These are phyloP conservation scores for Buceros bicornis DNA, from an alignment of 2,797 vertebrate genomes.

Conservation along the genomic window DNA sequence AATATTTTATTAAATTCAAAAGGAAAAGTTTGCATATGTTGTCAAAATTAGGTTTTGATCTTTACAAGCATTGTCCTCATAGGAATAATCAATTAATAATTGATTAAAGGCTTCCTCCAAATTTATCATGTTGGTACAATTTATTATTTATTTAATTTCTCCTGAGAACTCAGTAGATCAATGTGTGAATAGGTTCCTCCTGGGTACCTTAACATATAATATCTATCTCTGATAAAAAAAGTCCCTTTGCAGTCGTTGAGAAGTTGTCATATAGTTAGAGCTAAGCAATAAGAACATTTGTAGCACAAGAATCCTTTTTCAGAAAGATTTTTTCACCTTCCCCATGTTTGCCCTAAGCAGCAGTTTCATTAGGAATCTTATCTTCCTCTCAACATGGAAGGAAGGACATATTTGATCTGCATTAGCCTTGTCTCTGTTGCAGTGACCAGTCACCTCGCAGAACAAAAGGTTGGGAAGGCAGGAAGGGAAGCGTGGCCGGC, in stretches of 20 bases:
- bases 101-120: constrained; percentile 64
- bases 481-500: accelerated
- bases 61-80: constrained; percentile 60
- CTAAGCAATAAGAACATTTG: not conserved
- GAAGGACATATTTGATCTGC: not conserved
- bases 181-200: not conserved
- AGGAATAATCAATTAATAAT: constrained; percentile 73
- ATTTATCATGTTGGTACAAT: constrained; percentile 16
- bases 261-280: not conserved
- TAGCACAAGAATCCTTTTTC: not conserved
- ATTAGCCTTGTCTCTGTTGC: not conserved
- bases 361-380: not conserved
- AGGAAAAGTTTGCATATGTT: constrained; percentile 72
- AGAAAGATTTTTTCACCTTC: not conserved
- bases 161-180: not conserved
- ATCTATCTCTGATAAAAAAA: not conserved
- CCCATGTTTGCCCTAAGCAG: not conserved
- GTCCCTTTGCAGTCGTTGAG: not conserved
- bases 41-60: constrained; percentile 76
- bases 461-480: not conserved
- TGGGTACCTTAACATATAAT: not conserved
- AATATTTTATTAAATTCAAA: constrained; percentile 73
- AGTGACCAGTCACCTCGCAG: not conserved
- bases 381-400: not conserved
- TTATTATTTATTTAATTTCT: constrained; percentile 43